Percentiles rank a stretch among this genome's conserved stretches.
These are phyloP conservation scores for Albula goreensis DNA, from an alignment of 2,113 vertebrate species.

Conservation along the genomic window DNA sequence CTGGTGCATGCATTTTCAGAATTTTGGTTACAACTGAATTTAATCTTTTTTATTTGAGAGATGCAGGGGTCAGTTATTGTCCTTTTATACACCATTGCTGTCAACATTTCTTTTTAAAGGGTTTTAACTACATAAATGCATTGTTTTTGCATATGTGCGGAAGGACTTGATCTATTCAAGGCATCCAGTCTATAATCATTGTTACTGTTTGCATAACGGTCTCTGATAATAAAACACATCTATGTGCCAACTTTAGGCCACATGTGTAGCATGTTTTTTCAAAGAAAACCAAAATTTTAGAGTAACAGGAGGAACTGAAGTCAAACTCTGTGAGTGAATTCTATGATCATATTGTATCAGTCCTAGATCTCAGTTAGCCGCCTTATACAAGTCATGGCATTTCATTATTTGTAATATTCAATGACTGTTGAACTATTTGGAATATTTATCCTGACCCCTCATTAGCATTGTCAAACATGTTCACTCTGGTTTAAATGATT, in stretches of 20 bases:
- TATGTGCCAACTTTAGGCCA: neutral
- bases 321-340: neutral
- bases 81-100: neutral
- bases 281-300: too few relatives aligned
- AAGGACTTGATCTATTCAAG: neutral
- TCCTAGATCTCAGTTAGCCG: neutral
- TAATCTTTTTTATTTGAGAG: conserved; percentile 21
- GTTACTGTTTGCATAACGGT: too few relatives aligned
- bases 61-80: conserved; percentile 23
- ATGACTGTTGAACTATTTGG: conserved; percentile 16
- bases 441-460: conserved; percentile 13
- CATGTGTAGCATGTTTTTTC: neutral
- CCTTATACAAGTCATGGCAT: neutral
- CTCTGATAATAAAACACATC: too few relatives aligned
- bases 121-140: neutral
- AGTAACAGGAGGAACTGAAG: too few relatives aligned
- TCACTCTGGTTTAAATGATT: neutral
- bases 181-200: too few relatives aligned
- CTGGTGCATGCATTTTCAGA: conserved; percentile 10
- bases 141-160: neutral
- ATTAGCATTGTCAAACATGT: conserved; percentile 2
- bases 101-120: neutral
- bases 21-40: conserved; percentile 8
- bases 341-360: neutral
- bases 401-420: conserved; percentile 1